phyloP scores from a whole-genome alignment of 2,113 vertebrate species.

The Nesoenas mayeri region DNA sequence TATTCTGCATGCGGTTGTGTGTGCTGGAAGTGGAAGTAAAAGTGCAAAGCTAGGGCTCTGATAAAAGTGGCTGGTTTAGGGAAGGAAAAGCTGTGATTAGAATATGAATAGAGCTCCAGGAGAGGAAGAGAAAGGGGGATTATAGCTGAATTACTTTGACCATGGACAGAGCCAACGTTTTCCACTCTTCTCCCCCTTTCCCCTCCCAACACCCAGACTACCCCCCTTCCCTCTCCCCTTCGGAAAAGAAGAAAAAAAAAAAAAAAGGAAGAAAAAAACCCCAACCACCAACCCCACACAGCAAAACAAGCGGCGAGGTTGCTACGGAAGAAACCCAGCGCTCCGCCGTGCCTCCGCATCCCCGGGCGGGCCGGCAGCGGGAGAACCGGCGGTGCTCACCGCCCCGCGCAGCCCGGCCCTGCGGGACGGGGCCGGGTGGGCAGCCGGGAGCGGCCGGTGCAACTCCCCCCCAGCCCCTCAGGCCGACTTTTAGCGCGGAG shows the following conservation, averaged over 20 bases:
- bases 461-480: no score
- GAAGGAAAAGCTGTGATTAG: constrained; percentile 99
- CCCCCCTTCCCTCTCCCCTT: background rate
- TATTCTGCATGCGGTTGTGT: constrained; percentile 58
- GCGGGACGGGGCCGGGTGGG: background rate
- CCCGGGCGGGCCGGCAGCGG: background rate
- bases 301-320: constrained; percentile 26
- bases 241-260: background rate
- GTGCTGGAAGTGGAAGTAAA: constrained; percentile 84
- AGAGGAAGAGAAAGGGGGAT: constrained; percentile 96
- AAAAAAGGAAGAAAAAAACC: no score
- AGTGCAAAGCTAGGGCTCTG: constrained; percentile 89
- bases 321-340: background rate
- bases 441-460: background rate
- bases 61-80: constrained; percentile 93
- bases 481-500: background rate
- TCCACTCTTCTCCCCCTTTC: constrained; percentile 54
- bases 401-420: background rate
- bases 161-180: constrained; percentile 88
- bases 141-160: constrained; percentile 96
- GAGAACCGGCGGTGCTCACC: background rate
- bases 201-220: constrained; percentile 43
- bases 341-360: background rate
- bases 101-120: constrained; percentile 99
- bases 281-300: background rate